Evolutionary conservation across 2,113 vertebrate genomes (phyloP).

Genomic region (Peromyscus californicus): DNA sequence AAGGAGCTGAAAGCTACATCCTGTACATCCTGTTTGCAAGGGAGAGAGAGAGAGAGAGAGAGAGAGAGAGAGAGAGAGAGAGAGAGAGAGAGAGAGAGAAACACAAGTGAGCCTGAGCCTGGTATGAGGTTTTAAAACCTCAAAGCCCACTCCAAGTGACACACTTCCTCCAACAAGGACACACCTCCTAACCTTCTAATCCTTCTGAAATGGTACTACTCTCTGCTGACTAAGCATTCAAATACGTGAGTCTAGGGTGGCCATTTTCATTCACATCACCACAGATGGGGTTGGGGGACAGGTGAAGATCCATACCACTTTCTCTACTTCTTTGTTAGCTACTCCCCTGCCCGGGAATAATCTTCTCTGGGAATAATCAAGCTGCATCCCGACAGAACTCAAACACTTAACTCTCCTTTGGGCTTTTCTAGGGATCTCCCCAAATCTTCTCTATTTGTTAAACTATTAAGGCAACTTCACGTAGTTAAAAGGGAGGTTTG

Average conservation of each 20-base stretch:
- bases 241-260: neutral
- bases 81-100: neutral
- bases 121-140: neutral
- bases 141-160: neutral
- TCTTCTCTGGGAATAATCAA: conserved; percentile 49
- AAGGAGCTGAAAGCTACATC: neutral
- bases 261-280: neutral
- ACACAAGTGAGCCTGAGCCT: neutral
- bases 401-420: conserved; percentile 37
- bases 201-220: neutral
- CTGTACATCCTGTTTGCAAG: neutral
- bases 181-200: neutral
- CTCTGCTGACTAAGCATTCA: neutral
- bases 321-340: neutral
- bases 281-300: neutral
- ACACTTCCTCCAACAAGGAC: neutral
- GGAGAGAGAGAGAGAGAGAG: neutral
- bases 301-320: neutral
- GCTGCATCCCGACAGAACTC: conserved; percentile 46
- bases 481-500: too few relatives aligned
- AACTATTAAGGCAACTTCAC: too few relatives aligned
- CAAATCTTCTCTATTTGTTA: neutral
- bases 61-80: neutral
- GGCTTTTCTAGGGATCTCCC: conserved; percentile 63
- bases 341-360: neutral